These are phyloP conservation scores for Sylvilagus floridanus DNA, from an alignment of 2,797 vertebrate genomes.

Conservation along the genomic window DNA sequence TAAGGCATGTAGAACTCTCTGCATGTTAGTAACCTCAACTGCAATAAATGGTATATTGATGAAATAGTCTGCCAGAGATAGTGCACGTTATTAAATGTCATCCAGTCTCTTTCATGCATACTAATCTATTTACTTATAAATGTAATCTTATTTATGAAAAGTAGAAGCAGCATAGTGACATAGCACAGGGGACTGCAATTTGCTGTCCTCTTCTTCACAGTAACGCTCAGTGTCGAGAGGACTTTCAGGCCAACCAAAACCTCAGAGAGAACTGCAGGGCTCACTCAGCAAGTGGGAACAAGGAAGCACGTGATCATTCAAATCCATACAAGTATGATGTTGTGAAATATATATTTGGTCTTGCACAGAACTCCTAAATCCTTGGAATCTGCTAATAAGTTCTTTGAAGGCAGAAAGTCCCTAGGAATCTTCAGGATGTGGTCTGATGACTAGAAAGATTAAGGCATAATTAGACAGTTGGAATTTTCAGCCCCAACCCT, in stretches of 20 bases:
- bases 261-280: slow-evolving; percentile 14
- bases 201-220: not conserved
- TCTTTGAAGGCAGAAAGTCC: no score
- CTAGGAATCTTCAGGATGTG: no score
- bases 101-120: not conserved
- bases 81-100: not conserved
- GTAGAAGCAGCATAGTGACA: not conserved
- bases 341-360: not conserved
- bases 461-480: no score
- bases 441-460: no score
- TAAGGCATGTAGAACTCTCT: not conserved
- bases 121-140: slow-evolving; percentile 46
- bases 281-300: not conserved
- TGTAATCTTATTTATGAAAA: slow-evolving; percentile 20
- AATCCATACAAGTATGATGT: not conserved
- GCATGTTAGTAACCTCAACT: slow-evolving; percentile 22
- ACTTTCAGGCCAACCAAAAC: slow-evolving; percentile 59
- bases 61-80: not conserved
- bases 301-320: not conserved
- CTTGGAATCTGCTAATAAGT: no score
- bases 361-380: no score
- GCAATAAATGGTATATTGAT: not conserved
- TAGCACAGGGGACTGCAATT: slow-evolving; percentile 28
- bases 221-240: not conserved
- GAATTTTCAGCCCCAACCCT: no score